phyloP scores from a whole-genome alignment of 1,140 invertebrate species.

The Aphis craccivora region DNA sequence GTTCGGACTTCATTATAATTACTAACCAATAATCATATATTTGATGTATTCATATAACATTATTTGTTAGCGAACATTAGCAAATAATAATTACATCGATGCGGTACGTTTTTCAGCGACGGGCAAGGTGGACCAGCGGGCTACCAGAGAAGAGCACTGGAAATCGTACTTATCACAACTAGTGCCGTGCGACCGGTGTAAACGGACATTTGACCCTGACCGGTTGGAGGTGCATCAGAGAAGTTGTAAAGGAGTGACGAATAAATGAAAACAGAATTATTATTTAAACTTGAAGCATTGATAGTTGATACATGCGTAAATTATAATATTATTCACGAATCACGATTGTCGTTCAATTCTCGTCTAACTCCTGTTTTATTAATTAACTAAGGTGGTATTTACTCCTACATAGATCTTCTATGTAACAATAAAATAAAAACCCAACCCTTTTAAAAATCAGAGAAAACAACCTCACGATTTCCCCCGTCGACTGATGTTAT shows the following conservation, averaged over 20 bases:
- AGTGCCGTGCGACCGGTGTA: slow-evolving; percentile 73
- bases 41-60: no score
- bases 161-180: slow-evolving; percentile 69
- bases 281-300: no score
- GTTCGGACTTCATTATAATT: not conserved
- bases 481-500: no score
- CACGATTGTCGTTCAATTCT: no score
- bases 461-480: no score
- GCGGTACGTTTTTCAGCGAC: slow-evolving; percentile 62
- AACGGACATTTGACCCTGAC: slow-evolving; percentile 75
- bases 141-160: slow-evolving; percentile 69
- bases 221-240: slow-evolving; percentile 72
- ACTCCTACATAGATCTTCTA: no score
- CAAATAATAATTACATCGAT: not conserved
- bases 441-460: no score
- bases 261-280: slow-evolving; percentile 2
- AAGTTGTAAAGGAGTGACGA: slow-evolving; percentile 67
- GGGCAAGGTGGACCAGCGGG: slow-evolving; percentile 65
- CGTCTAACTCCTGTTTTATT: no score
- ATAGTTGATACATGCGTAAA: no score
- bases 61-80: not conserved
- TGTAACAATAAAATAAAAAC: no score
- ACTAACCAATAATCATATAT: not conserved
- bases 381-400: no score
- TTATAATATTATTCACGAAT: no score